Conservation (phyloP, 2,888 invertebrate genomes). For the Acanthosepion pharaonis region DNA sequence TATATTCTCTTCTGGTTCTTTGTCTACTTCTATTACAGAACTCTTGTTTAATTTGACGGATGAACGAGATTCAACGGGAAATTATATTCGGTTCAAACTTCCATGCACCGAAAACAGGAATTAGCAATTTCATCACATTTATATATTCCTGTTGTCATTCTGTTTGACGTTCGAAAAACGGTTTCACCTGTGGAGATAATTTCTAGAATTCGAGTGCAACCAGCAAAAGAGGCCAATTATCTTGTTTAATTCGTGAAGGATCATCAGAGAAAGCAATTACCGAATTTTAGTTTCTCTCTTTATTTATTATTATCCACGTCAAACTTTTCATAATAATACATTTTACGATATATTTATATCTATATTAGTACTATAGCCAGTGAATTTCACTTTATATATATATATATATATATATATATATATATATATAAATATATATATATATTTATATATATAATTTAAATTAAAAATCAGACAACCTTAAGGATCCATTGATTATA, state of each 20-base stretch:
- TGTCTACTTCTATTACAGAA: neutral
- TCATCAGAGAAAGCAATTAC: neutral
- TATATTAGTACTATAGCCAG: no score
- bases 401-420: no score
- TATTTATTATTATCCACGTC: no score
- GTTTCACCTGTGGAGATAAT: neutral
- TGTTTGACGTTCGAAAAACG: neutral
- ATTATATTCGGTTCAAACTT: neutral
- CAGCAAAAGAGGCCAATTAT: neutral
- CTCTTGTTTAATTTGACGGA: neutral
- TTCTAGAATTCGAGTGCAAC: neutral
- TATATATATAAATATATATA: no score
- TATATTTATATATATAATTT: no score
- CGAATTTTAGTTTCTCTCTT: neutral
- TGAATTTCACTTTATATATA: no score
- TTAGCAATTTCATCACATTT: neutral
- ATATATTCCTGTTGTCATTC: neutral
- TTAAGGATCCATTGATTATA: no score
- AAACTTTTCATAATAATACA: no score
- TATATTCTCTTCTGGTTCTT: neutral
- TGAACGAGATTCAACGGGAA: neutral
- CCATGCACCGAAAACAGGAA: neutral
- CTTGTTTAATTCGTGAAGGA: neutral
- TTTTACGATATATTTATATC: no score
- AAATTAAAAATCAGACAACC: no score